Evolutionary conservation across 1,140 invertebrate species (phyloP), one percentile per base, ranked within the genome.

Genomic region (Trinorchestia longiramus): DNA sequence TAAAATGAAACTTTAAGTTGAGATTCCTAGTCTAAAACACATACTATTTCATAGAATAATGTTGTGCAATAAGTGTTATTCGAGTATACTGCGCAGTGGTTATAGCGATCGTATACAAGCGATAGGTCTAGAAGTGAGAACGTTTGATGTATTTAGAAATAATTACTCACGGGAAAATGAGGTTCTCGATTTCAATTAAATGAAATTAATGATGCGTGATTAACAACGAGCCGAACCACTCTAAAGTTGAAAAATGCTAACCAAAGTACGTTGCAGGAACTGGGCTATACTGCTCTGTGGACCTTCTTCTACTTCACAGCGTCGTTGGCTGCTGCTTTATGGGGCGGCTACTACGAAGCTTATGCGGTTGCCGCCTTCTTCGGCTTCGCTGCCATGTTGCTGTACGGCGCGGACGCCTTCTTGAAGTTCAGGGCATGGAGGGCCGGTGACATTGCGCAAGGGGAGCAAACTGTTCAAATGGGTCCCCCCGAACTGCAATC

Each of bases 311-410:
- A 98, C 97, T 97, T 99, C 42, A 97, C 98, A 95, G 98, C 98
- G 4, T 97, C 98, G 0, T 97, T 98, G 57, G 97, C 98, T 45
- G 98, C 98, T 1, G 98, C 98, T 62, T 98, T 98, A 42, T 97
- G 97, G 43, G 97, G 97, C 0, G 95, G 96, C 53, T 47, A 96
- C n/a, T 97, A 97, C 95, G 97, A 98, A 96, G 97, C 98, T 0
- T 98, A 98, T 97, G 97, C 97, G 3, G 98, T 98, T 11, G 98
- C 98, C 96, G 98, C 98, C 98, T 98, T 99, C 97, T 99, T 99
- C 97, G 98, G 98, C 77, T 99, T 98, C 97, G 97, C 98, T 95
- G 98, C 98, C 45, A 98, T 98, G 98, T 97, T 98, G n/a, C 98
- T 97, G 36, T 99, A 99, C 97, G 98, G 98, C 0, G 98, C 98